Percentiles rank a stretch among this genome's conserved stretches.
phyloP scores from a whole-genome alignment of 2,888 invertebrate genomes.

The Noctua fimbriata region DNA sequence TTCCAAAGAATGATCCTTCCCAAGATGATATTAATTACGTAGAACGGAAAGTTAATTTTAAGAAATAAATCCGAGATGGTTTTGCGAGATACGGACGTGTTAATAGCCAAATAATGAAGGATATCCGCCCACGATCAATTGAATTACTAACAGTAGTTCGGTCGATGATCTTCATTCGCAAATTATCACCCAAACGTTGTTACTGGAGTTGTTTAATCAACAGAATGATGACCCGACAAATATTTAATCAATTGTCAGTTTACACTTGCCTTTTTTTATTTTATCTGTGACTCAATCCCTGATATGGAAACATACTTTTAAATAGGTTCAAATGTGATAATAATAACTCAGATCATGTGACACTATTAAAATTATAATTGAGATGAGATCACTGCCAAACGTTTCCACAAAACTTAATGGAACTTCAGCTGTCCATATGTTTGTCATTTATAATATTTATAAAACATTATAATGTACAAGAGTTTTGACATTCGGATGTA shows the following conservation, averaged over 20 bases:
- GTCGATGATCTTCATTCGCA: conserved; percentile 21
- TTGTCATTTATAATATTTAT: conserved; percentile 42
- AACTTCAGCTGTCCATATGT: conserved; percentile 47
- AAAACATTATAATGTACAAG: conserved; percentile 13
- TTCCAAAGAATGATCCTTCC: neutral
- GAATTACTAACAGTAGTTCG: conserved; percentile 5
- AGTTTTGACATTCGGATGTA: conserved; percentile 42
- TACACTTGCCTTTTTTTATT: neutral
- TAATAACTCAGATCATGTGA: conserved; percentile 30
- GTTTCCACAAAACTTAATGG: conserved; percentile 19
- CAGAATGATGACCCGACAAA: neutral
- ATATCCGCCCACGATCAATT: conserved; percentile 29
- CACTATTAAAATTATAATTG: conserved; percentile 48
- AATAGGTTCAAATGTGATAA: conserved; percentile 18
- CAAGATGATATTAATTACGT: conserved; percentile 13
- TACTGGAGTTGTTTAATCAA: neutral
- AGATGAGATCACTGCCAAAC: conserved; percentile 55
- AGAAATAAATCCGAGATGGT: neutral
- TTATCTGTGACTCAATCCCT: neutral
- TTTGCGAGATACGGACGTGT: conserved; percentile 16
- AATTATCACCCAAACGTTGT: neutral
- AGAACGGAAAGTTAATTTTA: neutral
- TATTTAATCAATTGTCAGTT: neutral
- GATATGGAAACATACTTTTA: neutral
- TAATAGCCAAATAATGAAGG: conserved; percentile 33